Percentiles rank a stretch among this genome's conserved stretches.
Evolutionary conservation across 2,113 vertebrate species (phyloP).

Genomic region (Oostethus manadensis): DNA sequence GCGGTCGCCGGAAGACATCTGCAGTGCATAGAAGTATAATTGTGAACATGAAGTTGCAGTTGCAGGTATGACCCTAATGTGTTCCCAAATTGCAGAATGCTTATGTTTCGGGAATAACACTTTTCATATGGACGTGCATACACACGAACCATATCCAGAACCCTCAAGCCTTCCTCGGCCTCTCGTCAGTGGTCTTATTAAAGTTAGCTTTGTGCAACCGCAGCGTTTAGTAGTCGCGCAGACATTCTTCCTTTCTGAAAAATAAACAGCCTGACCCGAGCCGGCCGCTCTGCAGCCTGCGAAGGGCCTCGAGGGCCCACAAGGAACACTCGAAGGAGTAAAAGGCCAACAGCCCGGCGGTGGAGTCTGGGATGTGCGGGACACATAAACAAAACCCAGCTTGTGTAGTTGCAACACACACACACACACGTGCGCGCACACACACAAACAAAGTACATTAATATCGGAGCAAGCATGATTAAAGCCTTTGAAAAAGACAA

Average conservation of each 20-base stretch:
- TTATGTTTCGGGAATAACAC: background rate
- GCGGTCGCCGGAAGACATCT: constrained; percentile 1
- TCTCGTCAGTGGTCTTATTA: constrained; percentile 65
- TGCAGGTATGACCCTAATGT: constrained; percentile 6
- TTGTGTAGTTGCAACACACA: background rate
- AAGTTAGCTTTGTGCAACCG: constrained; percentile 62
- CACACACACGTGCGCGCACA: background rate
- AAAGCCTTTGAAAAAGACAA: too few species aligned
- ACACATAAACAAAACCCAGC: background rate
- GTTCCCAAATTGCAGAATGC: constrained; percentile 5
- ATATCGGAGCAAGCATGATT: too few species aligned
- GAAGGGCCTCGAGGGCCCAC: constrained; percentile 15
- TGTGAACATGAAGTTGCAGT: constrained; percentile 4
- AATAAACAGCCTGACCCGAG: constrained; percentile 53
- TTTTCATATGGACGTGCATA: constrained; percentile 6
- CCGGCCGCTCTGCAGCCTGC: constrained; percentile 16
- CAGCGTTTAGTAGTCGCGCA: constrained; percentile 43
- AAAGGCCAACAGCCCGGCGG: constrained; percentile 2
- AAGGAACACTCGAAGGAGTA: constrained; percentile 19
- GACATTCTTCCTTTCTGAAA: constrained; percentile 47
- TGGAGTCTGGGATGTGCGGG: background rate
- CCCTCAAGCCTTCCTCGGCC: constrained; percentile 24
- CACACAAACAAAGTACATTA: too few species aligned
- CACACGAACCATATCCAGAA: constrained; percentile 18
- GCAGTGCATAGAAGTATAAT: background rate